phyloP scores from a whole-genome alignment of 2,888 invertebrate species.

The Drosophila subsilvestris region DNA sequence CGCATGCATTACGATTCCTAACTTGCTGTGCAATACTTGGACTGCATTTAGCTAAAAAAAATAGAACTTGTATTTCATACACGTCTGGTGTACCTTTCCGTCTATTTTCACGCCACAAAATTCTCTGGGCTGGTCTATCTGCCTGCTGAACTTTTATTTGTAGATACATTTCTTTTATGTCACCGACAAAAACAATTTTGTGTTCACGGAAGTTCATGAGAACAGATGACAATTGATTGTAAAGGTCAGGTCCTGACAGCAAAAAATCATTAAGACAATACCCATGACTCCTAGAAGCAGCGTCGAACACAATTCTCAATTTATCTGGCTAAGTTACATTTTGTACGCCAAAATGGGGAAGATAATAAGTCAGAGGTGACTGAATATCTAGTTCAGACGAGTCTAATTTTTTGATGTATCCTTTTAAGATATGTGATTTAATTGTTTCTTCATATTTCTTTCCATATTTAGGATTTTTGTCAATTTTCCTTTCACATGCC shows the following conservation, averaged over 20 bases:
- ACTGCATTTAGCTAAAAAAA: conserved; percentile 18
- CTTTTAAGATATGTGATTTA: conserved; percentile 1
- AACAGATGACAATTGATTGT: neutral
- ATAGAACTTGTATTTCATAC: conserved; percentile 11
- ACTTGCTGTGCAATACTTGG: conserved; percentile 2
- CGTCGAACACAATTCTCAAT: conserved; percentile 3
- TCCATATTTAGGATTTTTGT: neutral
- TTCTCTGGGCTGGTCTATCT: conserved; percentile 5
- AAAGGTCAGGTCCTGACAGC: conserved; percentile 6
- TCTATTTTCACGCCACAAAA: conserved; percentile 1
- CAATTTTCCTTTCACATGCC: neutral
- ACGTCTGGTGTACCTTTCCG: neutral
- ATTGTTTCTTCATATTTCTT: conserved; percentile 1
- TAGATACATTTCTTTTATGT: neutral
- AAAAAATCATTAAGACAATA: conserved; percentile 7
- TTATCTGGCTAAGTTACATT: conserved; percentile 9
- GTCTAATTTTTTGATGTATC: conserved; percentile 2
- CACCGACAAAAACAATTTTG: neutral
- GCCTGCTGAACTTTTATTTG: neutral
- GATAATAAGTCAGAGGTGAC: conserved; percentile 3
- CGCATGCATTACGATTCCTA: neutral
- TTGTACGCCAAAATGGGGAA: conserved; percentile 4
- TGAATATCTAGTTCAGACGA: neutral
- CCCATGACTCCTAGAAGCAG: conserved; percentile 1
- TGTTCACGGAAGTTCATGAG: neutral